These are phyloP conservation scores for Tubulanus polymorphus DNA, from an alignment of 2,888 invertebrate genomes.

Conservation along the genomic window DNA sequence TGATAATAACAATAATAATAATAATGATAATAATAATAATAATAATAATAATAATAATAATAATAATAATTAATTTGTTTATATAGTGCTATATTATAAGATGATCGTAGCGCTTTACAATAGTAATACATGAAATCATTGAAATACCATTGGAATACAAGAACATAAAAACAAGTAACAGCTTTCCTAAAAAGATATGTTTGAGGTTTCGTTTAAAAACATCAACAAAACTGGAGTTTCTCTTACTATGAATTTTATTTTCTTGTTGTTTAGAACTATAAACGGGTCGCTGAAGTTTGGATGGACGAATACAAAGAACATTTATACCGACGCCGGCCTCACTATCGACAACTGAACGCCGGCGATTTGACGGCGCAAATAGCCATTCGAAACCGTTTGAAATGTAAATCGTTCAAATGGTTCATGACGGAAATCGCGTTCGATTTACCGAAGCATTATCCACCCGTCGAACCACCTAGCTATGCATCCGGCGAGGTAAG, in stretches of 20 bases:
- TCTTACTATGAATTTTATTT: slow-evolving; percentile 7
- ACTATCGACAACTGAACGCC: slow-evolving; percentile 65
- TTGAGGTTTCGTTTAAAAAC: neutral
- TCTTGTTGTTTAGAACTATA: slow-evolving; percentile 67
- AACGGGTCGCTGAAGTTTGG: slow-evolving; percentile 93
- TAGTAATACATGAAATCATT: too few relatives aligned
- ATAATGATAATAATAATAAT: too few relatives aligned
- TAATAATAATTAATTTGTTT: too few relatives aligned
- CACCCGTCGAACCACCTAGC: slow-evolving; percentile 78
- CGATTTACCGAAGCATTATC: slow-evolving; percentile 81
- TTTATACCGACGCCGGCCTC: slow-evolving; percentile 71
- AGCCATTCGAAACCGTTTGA: slow-evolving; percentile 67
- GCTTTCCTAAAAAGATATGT: too few relatives aligned
- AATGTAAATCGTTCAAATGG: slow-evolving; percentile 92
- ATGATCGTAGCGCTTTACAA: too few relatives aligned
- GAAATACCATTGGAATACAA: too few relatives aligned
- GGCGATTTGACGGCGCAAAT: slow-evolving; percentile 78
- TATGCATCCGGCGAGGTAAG: slow-evolving; percentile 74
- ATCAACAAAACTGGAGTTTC: neutral
- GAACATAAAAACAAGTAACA: too few relatives aligned
- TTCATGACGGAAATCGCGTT: slow-evolving; percentile 90
- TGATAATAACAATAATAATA: too few relatives aligned
- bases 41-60: too few relatives aligned
- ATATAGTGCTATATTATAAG: too few relatives aligned
- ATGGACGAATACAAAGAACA: slow-evolving; percentile 95